A percentile compares a stretch with the other conserved stretches of the same genome.
These are phyloP conservation scores for Sarcoramphus papa DNA, from an alignment of 2,797 vertebrate genomes.

Conservation along the genomic window DNA sequence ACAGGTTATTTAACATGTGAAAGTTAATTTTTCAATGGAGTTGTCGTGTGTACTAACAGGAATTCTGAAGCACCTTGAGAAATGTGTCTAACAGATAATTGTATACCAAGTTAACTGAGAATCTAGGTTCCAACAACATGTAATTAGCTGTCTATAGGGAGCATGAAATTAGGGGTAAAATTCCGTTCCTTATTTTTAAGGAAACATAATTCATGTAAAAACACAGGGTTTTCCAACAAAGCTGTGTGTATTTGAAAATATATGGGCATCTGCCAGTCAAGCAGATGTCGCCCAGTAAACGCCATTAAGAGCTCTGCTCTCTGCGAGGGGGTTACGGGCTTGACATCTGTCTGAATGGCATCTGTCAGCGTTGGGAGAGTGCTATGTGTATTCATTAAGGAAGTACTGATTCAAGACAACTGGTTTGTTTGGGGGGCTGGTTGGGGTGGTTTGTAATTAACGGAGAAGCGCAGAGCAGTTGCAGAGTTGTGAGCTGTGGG, in stretches of 20 bases:
- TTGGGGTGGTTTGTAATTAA: background rate
- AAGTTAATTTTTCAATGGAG: background rate
- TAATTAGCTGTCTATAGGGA: background rate
- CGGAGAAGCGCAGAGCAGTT: fast-evolving
- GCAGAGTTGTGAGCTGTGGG: background rate
- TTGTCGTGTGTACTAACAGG: fast-evolving
- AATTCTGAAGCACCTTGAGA: background rate
- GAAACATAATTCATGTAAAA: background rate
- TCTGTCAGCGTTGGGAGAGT: background rate
- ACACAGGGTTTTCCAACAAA: background rate
- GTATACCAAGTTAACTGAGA: fast-evolving
- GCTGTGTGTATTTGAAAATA: background rate
- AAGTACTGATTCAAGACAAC: background rate
- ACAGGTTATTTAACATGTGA: background rate
- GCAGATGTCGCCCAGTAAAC: slow-evolving; percentile 44
- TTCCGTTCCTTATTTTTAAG: background rate
- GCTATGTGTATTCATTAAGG: background rate
- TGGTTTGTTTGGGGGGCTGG: background rate
- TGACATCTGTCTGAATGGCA: slow-evolving; percentile 53
- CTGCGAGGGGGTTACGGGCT: background rate
- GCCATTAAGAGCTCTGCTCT: background rate
- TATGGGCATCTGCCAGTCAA: slow-evolving; percentile 29
- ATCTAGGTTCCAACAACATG: background rate
- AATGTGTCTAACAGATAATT: fast-evolving
- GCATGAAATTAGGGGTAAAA: background rate